Evolutionary conservation across 2,113 vertebrate species (phyloP).

Genomic region (Laticauda laticaudata): DNA sequence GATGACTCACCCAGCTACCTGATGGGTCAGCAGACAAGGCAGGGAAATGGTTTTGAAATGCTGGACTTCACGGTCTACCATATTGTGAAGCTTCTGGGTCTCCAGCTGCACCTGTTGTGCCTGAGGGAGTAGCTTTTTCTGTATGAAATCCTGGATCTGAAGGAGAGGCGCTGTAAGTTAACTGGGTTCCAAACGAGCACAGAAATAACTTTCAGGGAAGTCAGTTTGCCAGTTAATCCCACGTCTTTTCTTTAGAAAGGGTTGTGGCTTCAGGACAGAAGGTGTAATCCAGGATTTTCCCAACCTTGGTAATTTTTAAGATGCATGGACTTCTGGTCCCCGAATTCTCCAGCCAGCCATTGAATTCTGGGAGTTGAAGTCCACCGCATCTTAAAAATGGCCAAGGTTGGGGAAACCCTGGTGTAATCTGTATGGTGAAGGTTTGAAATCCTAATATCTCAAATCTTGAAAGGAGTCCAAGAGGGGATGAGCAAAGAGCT

Average conservation of each 20-base stretch:
- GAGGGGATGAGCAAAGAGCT: background rate
- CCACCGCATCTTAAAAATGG: background rate
- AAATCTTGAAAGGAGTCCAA: background rate
- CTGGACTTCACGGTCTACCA: conserved; percentile 67
- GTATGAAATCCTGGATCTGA: conserved; percentile 67
- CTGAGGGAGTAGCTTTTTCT: conserved; percentile 55
- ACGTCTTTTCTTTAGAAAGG: background rate
- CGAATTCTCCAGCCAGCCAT: background rate
- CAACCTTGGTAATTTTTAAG: background rate
- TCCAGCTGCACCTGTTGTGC: conserved; percentile 54
- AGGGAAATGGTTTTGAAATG: conserved; percentile 69
- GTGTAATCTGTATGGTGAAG: background rate
- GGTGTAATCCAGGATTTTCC: background rate
- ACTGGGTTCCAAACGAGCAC: too few relatives aligned
- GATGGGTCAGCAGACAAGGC: conserved; percentile 66
- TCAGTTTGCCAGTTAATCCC: too few relatives aligned
- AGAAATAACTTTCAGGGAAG: too few relatives aligned
- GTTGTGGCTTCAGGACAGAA: background rate
- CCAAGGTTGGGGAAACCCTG: background rate
- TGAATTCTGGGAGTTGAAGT: background rate
- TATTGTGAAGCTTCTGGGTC: conserved; percentile 59
- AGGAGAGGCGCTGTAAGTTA: background rate
- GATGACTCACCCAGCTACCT: conserved; percentile 62
- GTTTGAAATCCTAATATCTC: background rate
- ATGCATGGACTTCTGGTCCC: background rate